Conservation (phyloP, 2,888 invertebrate species). For the Oscheius sp. region DNA sequence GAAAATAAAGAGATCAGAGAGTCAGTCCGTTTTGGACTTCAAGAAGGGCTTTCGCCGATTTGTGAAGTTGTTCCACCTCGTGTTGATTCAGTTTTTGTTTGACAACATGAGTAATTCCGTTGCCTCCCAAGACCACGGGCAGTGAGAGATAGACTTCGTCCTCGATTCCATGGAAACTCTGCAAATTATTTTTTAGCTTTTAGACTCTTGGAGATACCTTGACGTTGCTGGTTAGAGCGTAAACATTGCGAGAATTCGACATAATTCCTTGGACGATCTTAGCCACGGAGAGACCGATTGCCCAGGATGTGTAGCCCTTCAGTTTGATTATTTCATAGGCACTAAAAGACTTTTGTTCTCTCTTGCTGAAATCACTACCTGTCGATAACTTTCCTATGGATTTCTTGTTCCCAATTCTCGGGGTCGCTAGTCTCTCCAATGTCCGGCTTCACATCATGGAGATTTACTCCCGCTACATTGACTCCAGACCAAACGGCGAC, state of each 20-base stretch:
- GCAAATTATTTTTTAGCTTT: constrained; percentile 53
- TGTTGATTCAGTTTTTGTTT: constrained; percentile 59
- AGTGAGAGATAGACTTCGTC: constrained; percentile 86
- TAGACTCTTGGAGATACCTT: constrained; percentile 67
- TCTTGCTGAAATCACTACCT: constrained; percentile 72
- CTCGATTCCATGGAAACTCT: constrained; percentile 84
- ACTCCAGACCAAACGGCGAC: constrained; percentile 93
- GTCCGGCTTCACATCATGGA: constrained; percentile 79
- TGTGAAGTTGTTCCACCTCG: constrained; percentile 61
- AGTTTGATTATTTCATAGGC: constrained; percentile 75
- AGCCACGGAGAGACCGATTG: constrained; percentile 72
- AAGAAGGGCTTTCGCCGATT: constrained; percentile 60
- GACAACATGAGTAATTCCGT: constrained; percentile 64
- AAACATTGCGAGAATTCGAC: constrained; percentile 71
- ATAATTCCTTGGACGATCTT: constrained; percentile 70
- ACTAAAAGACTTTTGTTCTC: constrained; percentile 71
- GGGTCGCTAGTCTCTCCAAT: constrained; percentile 79
- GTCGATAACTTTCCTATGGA: constrained; percentile 84
- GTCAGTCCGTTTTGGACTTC: constrained; percentile 59
- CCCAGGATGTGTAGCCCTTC: constrained; percentile 74
- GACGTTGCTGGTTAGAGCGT: constrained; percentile 70
- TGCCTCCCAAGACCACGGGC: constrained; percentile 74
- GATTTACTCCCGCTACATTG: constrained; percentile 84
- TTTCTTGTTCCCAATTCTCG: constrained; percentile 80
- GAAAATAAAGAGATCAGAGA: constrained; percentile 25